These are phyloP conservation scores for Solen grandis DNA, from an alignment of 1,140 invertebrate genomes.

Conservation along the genomic window DNA sequence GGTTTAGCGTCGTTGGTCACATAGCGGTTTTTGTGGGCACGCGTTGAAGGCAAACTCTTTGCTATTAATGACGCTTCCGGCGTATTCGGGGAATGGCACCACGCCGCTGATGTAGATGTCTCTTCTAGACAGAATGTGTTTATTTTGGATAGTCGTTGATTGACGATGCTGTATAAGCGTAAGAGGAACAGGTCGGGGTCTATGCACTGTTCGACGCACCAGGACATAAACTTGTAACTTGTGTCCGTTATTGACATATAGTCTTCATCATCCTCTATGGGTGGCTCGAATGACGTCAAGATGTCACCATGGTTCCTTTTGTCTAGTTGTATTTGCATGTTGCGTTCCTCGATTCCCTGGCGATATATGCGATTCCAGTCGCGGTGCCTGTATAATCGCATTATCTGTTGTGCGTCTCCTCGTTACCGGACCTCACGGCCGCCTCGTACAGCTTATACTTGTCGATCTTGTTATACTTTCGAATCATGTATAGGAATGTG, in stretches of 20 bases:
- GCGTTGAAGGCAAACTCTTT: conserved; percentile 25
- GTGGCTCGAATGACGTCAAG: background rate
- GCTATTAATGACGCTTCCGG: background rate
- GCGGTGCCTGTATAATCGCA: background rate
- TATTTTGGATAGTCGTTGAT: background rate
- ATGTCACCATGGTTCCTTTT: background rate
- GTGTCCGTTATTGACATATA: too few species aligned
- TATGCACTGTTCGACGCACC: background rate
- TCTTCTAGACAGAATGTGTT: conserved; percentile 17
- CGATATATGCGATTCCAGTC: background rate
- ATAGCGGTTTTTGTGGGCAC: background rate
- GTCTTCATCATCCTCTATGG: background rate
- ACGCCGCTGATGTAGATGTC: background rate
- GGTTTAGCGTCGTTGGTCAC: background rate
- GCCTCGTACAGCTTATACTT: background rate
- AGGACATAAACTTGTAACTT: background rate
- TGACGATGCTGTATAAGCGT: background rate
- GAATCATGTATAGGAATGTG: background rate
- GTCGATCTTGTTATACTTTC: conserved; percentile 1
- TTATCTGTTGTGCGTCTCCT: background rate
- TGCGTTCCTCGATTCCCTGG: background rate
- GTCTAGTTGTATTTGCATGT: background rate
- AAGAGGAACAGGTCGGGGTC: background rate
- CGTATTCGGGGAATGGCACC: background rate
- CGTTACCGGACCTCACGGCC: background rate